A percentile compares a stretch with the other conserved stretches of the same genome.
Evolutionary conservation across 2,888 invertebrate species (phyloP).

Genomic region (Acanthosepion lycidas): DNA sequence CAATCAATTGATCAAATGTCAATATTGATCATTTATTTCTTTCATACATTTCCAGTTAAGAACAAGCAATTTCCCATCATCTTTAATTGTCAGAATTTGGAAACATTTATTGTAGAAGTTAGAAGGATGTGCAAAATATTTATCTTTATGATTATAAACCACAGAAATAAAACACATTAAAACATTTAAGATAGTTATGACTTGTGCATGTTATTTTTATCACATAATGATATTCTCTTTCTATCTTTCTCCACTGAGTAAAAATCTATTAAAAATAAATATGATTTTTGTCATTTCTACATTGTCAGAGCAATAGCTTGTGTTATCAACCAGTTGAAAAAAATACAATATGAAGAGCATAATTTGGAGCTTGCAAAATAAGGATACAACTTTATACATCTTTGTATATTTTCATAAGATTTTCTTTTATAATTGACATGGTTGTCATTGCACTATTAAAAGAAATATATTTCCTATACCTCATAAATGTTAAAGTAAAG

Average conservation of each 20-base stretch:
- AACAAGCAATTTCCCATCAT: neutral
- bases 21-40: conserved; percentile 8
- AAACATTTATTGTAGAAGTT: neutral
- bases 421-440: neutral
- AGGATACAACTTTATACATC: neutral
- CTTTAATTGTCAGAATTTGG: neutral
- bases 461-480: neutral
- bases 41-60: neutral
- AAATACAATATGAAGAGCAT: neutral
- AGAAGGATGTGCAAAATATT: conserved; percentile 22
- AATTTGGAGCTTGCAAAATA: neutral
- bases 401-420: neutral
- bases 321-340: neutral
- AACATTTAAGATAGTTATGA: neutral
- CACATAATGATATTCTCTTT: neutral
- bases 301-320: neutral
- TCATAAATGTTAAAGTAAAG: neutral
- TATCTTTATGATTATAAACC: neutral
- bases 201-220: neutral
- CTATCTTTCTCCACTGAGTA: neutral
- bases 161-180: neutral
- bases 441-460: neutral
- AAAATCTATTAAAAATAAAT: neutral
- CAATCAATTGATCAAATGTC: conserved; percentile 1
- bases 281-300: neutral